Evolutionary conservation across 1,140 invertebrate species (phyloP).

Genomic region (Cylas formicarius): DNA sequence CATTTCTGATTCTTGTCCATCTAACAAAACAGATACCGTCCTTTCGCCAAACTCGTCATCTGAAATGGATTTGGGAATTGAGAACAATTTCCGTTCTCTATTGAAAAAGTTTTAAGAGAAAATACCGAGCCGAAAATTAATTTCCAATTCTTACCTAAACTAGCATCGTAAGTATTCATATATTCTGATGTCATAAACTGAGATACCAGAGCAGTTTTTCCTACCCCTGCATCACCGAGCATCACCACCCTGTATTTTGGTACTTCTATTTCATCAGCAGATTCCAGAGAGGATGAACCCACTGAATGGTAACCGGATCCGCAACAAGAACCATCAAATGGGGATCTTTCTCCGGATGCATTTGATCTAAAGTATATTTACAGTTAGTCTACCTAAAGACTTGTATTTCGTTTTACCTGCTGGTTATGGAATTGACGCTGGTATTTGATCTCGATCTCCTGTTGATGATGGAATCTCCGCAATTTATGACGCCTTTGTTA

Average conservation of each 20-base stretch:
- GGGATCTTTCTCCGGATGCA: slow-evolving; percentile 70
- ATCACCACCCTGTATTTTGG: slow-evolving; percentile 74
- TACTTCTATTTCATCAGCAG: slow-evolving; percentile 51
- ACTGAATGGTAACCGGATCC: slow-evolving; percentile 64
- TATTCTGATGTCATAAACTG: slow-evolving; percentile 94
- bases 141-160: slow-evolving; percentile 57
- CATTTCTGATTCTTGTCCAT: slow-evolving; percentile 85
- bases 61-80: slow-evolving; percentile 49
- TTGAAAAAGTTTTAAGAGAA: not conserved
- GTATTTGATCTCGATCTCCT: slow-evolving; percentile 72
- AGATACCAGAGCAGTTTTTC: slow-evolving; percentile 79
- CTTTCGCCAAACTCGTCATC: slow-evolving; percentile 89
- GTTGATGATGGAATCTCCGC: slow-evolving; percentile 81
- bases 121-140: slow-evolving; percentile 6
- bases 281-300: slow-evolving; percentile 48
- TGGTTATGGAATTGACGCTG: slow-evolving; percentile 72
- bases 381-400: not conserved
- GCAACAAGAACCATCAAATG: slow-evolving; percentile 76
- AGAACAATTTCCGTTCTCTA: not conserved
- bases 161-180: slow-evolving; percentile 86
- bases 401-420: slow-evolving; percentile 52
- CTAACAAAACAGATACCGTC: slow-evolving; percentile 81
- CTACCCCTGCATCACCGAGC: slow-evolving; percentile 72
- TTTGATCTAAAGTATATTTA: slow-evolving; percentile 52
- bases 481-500: slow-evolving; percentile 81